These are phyloP conservation scores for Drosophila repleta DNA, from an alignment of 1,140 invertebrate genomes.

Conservation along the genomic window DNA sequence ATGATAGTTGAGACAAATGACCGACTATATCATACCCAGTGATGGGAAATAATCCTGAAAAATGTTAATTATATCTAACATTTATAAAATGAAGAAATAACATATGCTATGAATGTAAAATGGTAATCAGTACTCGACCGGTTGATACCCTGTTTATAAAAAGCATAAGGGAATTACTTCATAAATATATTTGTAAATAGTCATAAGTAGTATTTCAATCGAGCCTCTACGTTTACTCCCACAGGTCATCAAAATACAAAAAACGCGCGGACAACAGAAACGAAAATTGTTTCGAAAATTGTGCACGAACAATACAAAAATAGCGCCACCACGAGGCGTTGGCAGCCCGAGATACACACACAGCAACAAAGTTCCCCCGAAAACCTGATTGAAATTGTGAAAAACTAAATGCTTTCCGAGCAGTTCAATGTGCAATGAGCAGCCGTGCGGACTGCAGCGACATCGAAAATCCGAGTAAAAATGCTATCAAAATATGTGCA, in stretches of 20 bases:
- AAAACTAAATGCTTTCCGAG: constrained; percentile 57
- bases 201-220: too few species aligned
- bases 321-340: constrained; percentile 63
- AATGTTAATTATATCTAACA: too few species aligned
- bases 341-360: constrained; percentile 38
- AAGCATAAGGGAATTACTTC: too few species aligned
- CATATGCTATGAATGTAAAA: too few species aligned
- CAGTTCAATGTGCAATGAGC: constrained; percentile 72
- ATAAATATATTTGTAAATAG: background rate
- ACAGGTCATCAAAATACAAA: constrained; percentile 27
- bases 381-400: constrained; percentile 70
- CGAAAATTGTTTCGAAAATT: constrained; percentile 70
- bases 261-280: constrained; percentile 14
- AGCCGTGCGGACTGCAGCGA: constrained; percentile 29
- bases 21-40: background rate
- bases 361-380: constrained; percentile 17
- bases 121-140: too few species aligned
- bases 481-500: constrained; percentile 48
- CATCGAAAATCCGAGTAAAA: constrained; percentile 19
- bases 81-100: too few species aligned
- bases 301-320: constrained; percentile 64
- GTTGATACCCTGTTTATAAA: background rate
- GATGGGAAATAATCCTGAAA: accelerated
- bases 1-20: background rate
- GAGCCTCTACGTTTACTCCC: background rate